A percentile compares a stretch with the other conserved stretches of the same genome.
Evolutionary conservation across 2,888 invertebrate genomes (phyloP).

Genomic region (Megastigmus dorsalis): DNA sequence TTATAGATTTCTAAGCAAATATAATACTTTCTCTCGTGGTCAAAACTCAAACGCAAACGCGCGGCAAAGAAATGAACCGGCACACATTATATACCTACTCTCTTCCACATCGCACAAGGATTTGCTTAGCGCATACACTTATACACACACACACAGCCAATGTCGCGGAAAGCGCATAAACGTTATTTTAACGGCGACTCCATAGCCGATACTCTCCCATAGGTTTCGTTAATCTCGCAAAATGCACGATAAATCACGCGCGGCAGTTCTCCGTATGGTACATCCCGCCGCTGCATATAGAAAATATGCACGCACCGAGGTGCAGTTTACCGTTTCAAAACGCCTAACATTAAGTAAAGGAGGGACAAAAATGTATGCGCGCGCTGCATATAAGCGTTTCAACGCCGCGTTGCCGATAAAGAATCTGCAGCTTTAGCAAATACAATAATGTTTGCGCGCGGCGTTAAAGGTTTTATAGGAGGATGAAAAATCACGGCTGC

Average conservation of each 20-base stretch:
- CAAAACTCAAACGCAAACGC: background rate
- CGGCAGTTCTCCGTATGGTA: background rate
- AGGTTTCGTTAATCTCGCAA: conserved; percentile 32
- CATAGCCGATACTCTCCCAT: conserved; percentile 1
- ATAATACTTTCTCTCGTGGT: conserved; percentile 40
- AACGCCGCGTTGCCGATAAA: conserved; percentile 24
- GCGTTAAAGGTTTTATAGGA: too few species aligned
- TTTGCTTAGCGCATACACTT: background rate
- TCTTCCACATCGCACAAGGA: background rate
- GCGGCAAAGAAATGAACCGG: too few species aligned
- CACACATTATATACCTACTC: too few species aligned
- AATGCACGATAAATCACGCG: conserved; percentile 39
- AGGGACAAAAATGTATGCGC: background rate
- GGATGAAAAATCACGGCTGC: conserved; percentile 1
- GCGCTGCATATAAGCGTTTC: background rate
- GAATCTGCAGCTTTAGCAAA: conserved; percentile 3
- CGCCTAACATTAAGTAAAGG: background rate
- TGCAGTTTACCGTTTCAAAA: conserved; percentile 33
- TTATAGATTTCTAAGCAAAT: conserved; percentile 40
- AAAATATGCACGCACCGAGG: background rate
- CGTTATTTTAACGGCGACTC: background rate
- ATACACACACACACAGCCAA: background rate
- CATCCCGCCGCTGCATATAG: too few species aligned
- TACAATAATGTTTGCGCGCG: conserved; percentile 6
- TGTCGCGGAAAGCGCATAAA: conserved; percentile 3